Conservation (phyloP, 1,140 invertebrate species). For the Macrosteles quadrilineatus region DNA sequence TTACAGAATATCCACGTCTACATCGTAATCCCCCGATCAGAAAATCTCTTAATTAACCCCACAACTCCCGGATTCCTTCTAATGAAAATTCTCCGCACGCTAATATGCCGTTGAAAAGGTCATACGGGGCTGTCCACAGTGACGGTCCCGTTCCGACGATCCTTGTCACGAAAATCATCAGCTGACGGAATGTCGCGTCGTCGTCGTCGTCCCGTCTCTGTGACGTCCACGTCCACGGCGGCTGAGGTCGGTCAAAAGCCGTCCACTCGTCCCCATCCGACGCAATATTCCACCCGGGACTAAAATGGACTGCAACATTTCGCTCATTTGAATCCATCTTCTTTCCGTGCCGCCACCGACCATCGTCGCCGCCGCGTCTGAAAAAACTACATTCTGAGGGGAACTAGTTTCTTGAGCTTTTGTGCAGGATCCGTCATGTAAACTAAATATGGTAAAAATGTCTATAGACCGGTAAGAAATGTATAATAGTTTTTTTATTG, state of each 20-base stretch:
- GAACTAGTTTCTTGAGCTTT: neutral
- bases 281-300: neutral
- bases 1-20: too few relatives aligned
- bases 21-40: neutral
- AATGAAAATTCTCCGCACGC: slow-evolving; percentile 13
- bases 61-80: neutral
- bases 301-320: slow-evolving; percentile 14
- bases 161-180: slow-evolving; percentile 5
- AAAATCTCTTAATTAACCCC: slow-evolving; percentile 1
- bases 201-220: neutral
- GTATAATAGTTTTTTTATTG: neutral
- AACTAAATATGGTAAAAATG: neutral
- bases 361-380: neutral
- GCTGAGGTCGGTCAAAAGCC: neutral
- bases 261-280: neutral
- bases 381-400: neutral
- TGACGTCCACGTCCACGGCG: too few relatives aligned
- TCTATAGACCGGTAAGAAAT: neutral
- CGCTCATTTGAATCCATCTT: slow-evolving; percentile 5
- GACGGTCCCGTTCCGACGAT: neutral
- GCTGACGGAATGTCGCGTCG: slow-evolving; percentile 15
- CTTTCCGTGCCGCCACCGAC: neutral
- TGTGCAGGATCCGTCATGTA: neutral
- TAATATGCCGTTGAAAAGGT: slow-evolving; percentile 14
- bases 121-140: neutral